Conservation (phyloP, 2,113 vertebrate species). For the Noturus placidus region DNA sequence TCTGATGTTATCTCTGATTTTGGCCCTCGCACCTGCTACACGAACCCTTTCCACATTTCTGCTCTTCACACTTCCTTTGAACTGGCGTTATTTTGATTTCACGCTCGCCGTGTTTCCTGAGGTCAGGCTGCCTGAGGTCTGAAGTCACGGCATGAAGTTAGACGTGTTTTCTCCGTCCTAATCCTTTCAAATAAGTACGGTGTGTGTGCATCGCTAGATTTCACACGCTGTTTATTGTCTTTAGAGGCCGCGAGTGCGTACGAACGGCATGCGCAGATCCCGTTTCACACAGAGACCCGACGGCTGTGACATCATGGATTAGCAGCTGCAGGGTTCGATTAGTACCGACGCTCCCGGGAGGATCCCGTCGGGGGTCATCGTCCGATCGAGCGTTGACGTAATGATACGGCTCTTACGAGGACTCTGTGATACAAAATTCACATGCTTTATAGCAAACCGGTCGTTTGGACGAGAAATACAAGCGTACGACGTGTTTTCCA, state of each 20-base stretch:
- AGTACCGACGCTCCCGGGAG: neutral
- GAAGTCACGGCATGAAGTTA: conserved; percentile 30
- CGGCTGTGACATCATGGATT: conserved; percentile 34
- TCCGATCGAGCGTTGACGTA: neutral
- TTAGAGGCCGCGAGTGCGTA: neutral
- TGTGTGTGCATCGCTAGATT: neutral
- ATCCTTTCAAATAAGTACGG: conserved; percentile 26
- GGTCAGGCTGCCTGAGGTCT: conserved; percentile 23
- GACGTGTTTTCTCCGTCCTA: conserved; percentile 30
- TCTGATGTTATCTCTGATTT: conserved; percentile 14
- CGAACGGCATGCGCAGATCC: neutral
- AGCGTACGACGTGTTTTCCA: neutral
- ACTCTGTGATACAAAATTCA: neutral
- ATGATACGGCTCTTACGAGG: neutral
- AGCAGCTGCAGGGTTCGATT: conserved; percentile 37
- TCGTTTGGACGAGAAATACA: neutral
- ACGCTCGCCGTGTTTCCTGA: neutral
- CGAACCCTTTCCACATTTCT: conserved; percentile 24
- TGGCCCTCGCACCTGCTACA: conserved; percentile 28
- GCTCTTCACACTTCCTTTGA: conserved; percentile 32
- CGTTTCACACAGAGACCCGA: conserved; percentile 23
- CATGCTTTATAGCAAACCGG: neutral
- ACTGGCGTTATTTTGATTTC: conserved; percentile 36
- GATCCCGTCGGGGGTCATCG: neutral
- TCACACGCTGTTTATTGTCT: conserved; percentile 33